These are phyloP conservation scores for Leptinotarsa haldemani DNA, from an alignment of 2,888 invertebrate genomes.

Conservation along the genomic window DNA sequence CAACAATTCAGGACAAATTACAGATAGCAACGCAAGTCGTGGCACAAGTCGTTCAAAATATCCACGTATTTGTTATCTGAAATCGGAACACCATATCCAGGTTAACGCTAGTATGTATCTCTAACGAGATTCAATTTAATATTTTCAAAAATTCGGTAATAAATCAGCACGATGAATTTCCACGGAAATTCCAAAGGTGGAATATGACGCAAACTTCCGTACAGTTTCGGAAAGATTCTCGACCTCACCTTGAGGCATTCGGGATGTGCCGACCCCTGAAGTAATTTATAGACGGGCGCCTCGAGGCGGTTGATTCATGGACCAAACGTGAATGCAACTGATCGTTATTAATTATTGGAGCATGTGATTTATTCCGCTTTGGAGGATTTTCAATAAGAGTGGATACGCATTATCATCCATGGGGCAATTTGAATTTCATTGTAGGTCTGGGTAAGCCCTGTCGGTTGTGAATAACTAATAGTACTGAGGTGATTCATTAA, in stretches of 20 bases:
- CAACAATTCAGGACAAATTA: too few species aligned
- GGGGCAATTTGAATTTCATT: constrained; percentile 21
- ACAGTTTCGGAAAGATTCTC: neutral
- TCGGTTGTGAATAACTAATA: constrained; percentile 6
- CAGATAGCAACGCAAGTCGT: too few species aligned
- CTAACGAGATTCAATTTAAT: too few species aligned
- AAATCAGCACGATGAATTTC: constrained; percentile 4
- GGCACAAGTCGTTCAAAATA: too few species aligned
- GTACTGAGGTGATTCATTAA: constrained; percentile 6
- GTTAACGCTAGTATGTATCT: too few species aligned
- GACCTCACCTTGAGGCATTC: constrained; percentile 17
- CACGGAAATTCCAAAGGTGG: neutral
- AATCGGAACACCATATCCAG: too few species aligned
- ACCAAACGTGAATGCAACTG: constrained; percentile 27
- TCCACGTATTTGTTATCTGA: too few species aligned
- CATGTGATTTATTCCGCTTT: constrained; percentile 22
- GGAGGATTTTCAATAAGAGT: constrained; percentile 24
- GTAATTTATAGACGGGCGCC: constrained; percentile 26
- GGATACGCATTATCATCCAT: constrained; percentile 19
- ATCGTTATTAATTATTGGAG: constrained; percentile 27
- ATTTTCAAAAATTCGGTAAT: neutral
- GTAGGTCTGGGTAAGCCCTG: constrained; percentile 1
- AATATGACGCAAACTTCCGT: constrained; percentile 10
- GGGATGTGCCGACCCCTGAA: constrained; percentile 20
- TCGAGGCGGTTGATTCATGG: constrained; percentile 25